These are phyloP conservation scores for Chydorus sphaericus DNA, from an alignment of 2,888 invertebrate genomes.

Conservation along the genomic window DNA sequence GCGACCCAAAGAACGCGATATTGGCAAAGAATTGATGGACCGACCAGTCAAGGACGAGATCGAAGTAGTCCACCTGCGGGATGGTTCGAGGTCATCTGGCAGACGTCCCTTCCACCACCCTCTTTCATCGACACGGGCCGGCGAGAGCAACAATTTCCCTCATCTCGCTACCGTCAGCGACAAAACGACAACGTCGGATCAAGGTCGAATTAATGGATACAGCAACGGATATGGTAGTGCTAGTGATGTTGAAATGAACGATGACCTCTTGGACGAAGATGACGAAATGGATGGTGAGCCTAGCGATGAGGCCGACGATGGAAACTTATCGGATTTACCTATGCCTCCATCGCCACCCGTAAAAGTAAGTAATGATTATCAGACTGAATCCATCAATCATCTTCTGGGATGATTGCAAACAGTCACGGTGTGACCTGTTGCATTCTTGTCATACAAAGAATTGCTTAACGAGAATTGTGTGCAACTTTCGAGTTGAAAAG, in stretches of 20 bases:
- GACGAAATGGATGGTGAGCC: slow-evolving; percentile 33
- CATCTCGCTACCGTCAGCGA: slow-evolving; percentile 75
- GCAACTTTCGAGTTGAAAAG: too few relatives aligned
- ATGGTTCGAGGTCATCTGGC: slow-evolving; percentile 12
- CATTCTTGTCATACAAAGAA: too few relatives aligned
- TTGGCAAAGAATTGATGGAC: not conserved
- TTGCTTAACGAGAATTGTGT: too few relatives aligned
- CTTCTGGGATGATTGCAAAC: too few relatives aligned
- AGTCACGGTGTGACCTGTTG: too few relatives aligned
- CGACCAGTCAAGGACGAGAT: slow-evolving; percentile 3
- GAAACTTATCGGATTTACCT: slow-evolving; percentile 40
- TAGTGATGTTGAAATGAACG: slow-evolving; percentile 12
- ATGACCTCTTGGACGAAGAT: slow-evolving; percentile 23
- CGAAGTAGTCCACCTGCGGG: not conserved
- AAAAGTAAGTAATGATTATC: slow-evolving; percentile 30
- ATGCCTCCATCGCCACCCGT: slow-evolving; percentile 55
- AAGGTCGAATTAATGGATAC: slow-evolving; percentile 37
- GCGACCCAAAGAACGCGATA: slow-evolving; percentile 1
- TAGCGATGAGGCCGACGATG: not conserved
- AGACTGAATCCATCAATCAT: too few relatives aligned
- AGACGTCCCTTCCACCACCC: slow-evolving; percentile 8
- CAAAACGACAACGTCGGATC: slow-evolving; percentile 45
- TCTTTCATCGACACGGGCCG: slow-evolving; percentile 37
- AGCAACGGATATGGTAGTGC: slow-evolving; percentile 34
- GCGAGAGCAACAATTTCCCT: slow-evolving; percentile 66